Evolutionary conservation across 2,888 invertebrate species (phyloP), one percentile per base, ranked within the genome.

Genomic region (Stenurella melanura): DNA sequence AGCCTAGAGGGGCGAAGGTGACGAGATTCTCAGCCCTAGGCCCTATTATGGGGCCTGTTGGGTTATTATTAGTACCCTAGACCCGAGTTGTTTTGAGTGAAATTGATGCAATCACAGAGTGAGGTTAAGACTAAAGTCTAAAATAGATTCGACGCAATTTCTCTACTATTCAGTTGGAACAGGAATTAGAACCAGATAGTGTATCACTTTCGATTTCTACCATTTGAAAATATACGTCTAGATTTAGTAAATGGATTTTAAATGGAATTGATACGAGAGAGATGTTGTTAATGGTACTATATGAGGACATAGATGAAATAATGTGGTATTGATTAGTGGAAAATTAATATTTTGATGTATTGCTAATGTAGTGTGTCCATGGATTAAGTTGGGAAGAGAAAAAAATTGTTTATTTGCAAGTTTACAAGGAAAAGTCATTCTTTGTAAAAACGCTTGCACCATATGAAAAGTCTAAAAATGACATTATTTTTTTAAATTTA

Each of bases 1-100:
- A 92, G 92, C 85, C 88, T 93, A 74, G 94, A 94, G 88, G 90
- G 92, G 86, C 92, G 93, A 80, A 93, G 94, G 93, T 94, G 94
- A 94, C 93, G 92, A 89, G 88, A 88, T 82, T 90, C 91, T 86
- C 90, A 91, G 82, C 86, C 88, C 87, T 89, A 88, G 88, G 90
- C 90, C 86, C 88, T 89, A 83, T 74, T 86, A 61, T 86, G 86
- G 86, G 85, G 85, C 78, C 83, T 87, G 38, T 79, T 87, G 85
- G 86, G 87, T 81, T 85, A 86, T 75, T 83, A 81, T 76, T 84
- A 76, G 68, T 26, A 63, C 17, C 15, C 18, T 78, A 67, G 66
- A 54, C 58, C 18, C 61, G 60, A 60, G 34, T 61, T 58, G 42
- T 42, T 71, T n/a, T 18, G 21, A 34, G 57, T 10, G n/a, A 17